These are phyloP conservation scores for Crocuta crocuta DNA, from an alignment of 2,113 vertebrate species.

Conservation along the genomic window DNA sequence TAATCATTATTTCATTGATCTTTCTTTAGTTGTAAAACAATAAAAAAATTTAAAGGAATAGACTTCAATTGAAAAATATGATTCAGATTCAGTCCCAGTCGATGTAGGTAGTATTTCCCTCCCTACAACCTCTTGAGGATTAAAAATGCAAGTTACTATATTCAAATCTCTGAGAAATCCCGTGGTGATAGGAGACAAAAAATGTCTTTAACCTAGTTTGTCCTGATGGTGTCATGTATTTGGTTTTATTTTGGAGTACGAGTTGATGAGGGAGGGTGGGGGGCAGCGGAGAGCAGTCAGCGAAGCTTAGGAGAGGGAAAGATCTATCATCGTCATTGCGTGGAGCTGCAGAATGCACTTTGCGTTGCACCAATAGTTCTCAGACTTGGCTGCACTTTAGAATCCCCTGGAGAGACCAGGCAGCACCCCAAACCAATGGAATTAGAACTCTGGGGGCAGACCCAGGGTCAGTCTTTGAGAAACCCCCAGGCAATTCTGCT, in stretches of 20 bases:
- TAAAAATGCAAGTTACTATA: background rate
- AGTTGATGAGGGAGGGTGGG: background rate
- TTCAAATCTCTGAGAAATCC: background rate
- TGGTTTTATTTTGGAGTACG: background rate
- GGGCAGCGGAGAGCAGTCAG: rapidly evolving
- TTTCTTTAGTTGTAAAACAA: constrained; percentile 17
- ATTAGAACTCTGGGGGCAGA: background rate
- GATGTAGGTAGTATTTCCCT: background rate
- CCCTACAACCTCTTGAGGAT: background rate
- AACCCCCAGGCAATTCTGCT: background rate
- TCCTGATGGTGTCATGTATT: background rate
- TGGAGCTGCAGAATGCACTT: background rate
- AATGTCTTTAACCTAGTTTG: background rate
- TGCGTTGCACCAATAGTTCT: background rate
- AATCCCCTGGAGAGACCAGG: background rate
- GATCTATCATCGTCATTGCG: too few species aligned
- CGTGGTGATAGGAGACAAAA: background rate
- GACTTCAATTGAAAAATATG: background rate
- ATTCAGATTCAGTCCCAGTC: background rate
- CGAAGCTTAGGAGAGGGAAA: background rate
- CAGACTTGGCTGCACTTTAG: background rate
- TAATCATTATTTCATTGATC: background rate
- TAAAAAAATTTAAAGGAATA: background rate
- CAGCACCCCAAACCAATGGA: background rate
- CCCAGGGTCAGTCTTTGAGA: background rate